A percentile compares a stretch with the other conserved stretches of the same genome.
Evolutionary conservation across 2,113 vertebrate species (phyloP).

Genomic region (Paramormyrops kingsleyae): DNA sequence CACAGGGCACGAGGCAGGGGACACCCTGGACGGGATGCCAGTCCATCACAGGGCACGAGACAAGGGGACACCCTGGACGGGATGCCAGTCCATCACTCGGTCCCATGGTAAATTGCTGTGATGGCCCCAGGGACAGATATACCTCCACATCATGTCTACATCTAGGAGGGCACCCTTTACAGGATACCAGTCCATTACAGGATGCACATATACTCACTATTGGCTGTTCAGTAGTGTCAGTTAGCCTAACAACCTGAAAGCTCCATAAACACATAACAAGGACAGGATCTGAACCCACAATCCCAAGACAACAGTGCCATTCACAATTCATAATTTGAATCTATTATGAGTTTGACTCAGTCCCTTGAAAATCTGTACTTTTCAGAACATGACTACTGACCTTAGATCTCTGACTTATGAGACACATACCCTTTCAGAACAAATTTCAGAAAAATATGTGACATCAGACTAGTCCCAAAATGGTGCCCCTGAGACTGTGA

Average conservation of each 20-base stretch:
- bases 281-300: neutral
- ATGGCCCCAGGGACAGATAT: too few species aligned
- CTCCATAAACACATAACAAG: neutral
- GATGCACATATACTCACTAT: neutral
- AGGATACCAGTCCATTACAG: neutral
- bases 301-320: neutral
- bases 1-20: neutral
- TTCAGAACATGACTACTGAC: neutral
- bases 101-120: too few species aligned
- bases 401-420: neutral
- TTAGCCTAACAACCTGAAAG: neutral
- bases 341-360: neutral
- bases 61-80: too few species aligned
- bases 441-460: too few species aligned
- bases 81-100: too few species aligned
- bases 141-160: too few species aligned
- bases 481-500: neutral
- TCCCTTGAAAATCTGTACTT: neutral
- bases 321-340: neutral
- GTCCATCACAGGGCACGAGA: too few species aligned
- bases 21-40: neutral
- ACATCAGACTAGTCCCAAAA: neutral
- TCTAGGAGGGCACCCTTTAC: too few species aligned
- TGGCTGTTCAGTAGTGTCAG: neutral
- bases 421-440: neutral